Base-by-base conservation (phyloP, 2,113 vertebrate genomes). In the Indicator maculatus region DNA sequence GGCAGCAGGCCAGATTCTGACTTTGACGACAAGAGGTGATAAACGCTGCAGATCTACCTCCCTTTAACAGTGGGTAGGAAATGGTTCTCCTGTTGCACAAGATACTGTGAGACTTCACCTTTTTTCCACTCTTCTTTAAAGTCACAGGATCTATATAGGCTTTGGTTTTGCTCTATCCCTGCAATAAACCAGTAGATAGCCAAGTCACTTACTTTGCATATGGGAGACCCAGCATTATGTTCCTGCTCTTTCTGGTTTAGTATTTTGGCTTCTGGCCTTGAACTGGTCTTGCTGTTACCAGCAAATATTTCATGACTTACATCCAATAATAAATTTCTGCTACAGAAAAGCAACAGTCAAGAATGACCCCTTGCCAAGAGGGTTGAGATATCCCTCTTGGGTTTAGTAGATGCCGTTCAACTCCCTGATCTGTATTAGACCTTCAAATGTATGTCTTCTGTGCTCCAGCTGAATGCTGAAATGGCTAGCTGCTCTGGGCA, bases 11-110 rank as follows among this genome's bases (percentile, higher is more conserved):
- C 96, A 93, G 93, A 52, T 70, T 72, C 86, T 77, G 67, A 59
- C 86, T 77, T 93, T 70, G 93, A 90, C 8, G 41, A 95, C 96
- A 93, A 72, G 95, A 96, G 93, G 95, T 95, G 97, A 94, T 94
- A 95, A 95, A 96, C 41, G 33, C 72, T 9, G 8, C 10, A 27
- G 85, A 66, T 72, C 77, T 93, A 23, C 41, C 65, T 80, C 73
- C 59, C 78, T 2, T 4, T 38, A 76, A 39, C 58, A 92, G 88
- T 0, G 3, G 56, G 75, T 67, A 93, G 83, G 83, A 93, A 94
- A 91, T 8, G 5, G 70, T 91, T 91, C 91, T 90, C 58, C 89
- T 58, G 60, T 69, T 85, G 93, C 85, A 92, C 72, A 86, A 91
- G 33, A 53, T 60, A 76, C 73, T 79, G 63, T 24, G 80, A 79